phyloP scores from a whole-genome alignment of 2,113 vertebrate genomes.

The Neodontobutis hainanensis region DNA sequence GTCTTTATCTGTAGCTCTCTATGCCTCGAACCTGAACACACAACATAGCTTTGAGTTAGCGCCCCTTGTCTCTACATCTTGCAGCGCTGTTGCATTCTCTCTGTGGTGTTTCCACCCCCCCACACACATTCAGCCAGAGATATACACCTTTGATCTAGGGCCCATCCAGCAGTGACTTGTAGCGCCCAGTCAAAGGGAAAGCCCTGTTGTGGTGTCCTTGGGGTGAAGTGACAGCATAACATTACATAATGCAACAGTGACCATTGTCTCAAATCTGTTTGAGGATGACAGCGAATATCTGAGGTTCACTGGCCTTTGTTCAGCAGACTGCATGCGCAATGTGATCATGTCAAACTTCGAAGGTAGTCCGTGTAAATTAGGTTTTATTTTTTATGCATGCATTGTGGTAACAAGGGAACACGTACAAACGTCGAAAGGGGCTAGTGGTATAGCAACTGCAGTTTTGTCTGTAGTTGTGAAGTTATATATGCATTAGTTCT shows the following conservation, averaged over 20 bases:
- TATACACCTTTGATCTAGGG: constrained; percentile 50
- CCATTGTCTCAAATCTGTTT: constrained; percentile 52
- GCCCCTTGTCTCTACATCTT: constrained; percentile 48
- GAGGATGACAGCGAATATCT: constrained; percentile 47
- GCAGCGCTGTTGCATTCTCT: constrained; percentile 42
- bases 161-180: constrained; percentile 45
- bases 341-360: constrained; percentile 35
- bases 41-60: constrained; percentile 67
- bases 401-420: constrained; percentile 39
- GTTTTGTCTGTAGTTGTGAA: constrained; percentile 58
- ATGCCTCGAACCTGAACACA: constrained; percentile 43
- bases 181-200: constrained; percentile 46
- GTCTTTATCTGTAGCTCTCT: constrained; percentile 57
- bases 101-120: not conserved
- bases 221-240: constrained; percentile 63
- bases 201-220: constrained; percentile 47
- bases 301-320: constrained; percentile 33
- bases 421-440: constrained; percentile 23
- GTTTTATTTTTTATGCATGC: constrained; percentile 35
- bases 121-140: constrained; percentile 22
- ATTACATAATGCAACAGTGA: constrained; percentile 71
- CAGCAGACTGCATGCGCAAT: constrained; percentile 8
- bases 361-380: constrained; percentile 25
- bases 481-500: constrained; percentile 73
- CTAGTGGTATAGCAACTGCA: constrained; percentile 53